Evolutionary conservation across 2,113 vertebrate species (phyloP), one percentile per base, ranked within the genome.

Genomic region (Gnathonemus longibarbis): DNA sequence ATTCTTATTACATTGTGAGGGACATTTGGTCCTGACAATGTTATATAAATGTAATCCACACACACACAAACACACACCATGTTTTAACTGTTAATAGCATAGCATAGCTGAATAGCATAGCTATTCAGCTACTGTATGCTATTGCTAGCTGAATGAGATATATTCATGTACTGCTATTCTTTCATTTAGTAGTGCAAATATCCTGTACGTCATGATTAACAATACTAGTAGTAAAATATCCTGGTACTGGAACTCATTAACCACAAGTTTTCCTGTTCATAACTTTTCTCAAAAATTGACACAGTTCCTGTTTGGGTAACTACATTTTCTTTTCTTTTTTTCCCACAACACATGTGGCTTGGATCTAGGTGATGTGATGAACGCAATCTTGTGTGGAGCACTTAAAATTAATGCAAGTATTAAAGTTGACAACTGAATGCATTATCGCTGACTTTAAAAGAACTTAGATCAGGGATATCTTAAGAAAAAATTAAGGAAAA

Each of bases 361-460:
- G 4, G 49, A 42, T 56, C 42, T 15, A 39, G 84, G 9, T 39
- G 53, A 90, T 5, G 27, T 8, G 31, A 53, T 42, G 56, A 86
- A 39, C 35, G 7, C 3, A 3, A 4, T n/a, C 39, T 46, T 6
- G 35, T 39, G 77, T 77, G 13, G 70, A 70, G 45, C 58, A 90
- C n/a, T 52, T 27, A 90, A 53, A 48, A 58, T 35, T 21, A 74
- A 48, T 74, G 35, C n/a, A 53, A 74, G 39, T 90, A 87, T 52
- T 90, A 85, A 49, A n/a, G 42, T 15, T 87, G n/a, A 58, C 35
- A 56, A 52, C 15, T 70, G 84, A 87, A 70, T 85, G 86, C 35
- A 85, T 74, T 53, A 50, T 42, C 17, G 2, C 27, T 87, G 42
- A n/a, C n/a, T 84, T 56, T 89, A 86, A 90, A 48, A 15, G 31